Percentiles rank a stretch among this genome's conserved stretches.
Conservation (phyloP, 2,888 invertebrate genomes). For the Petrolisthes cinctipes region DNA sequence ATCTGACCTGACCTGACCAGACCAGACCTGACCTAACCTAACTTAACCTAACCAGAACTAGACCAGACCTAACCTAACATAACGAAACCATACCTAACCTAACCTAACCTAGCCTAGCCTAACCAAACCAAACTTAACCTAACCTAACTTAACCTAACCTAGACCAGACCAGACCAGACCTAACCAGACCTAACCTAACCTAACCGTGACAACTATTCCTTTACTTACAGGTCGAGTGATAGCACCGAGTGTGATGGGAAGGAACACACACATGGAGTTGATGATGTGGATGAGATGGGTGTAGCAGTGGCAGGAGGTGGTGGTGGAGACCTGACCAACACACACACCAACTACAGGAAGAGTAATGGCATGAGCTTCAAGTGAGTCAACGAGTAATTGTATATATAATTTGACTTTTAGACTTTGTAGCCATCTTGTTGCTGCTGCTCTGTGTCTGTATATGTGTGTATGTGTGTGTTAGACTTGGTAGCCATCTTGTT, state of each 20-base stretch:
- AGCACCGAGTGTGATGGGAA: background rate
- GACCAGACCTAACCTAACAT: no score
- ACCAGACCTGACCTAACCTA: no score
- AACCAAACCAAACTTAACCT: no score
- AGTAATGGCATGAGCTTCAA: slow-evolving; percentile 36
- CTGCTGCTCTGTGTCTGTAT: background rate
- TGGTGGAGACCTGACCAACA: background rate
- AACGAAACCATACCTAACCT: no score
- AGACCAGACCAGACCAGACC: no score
- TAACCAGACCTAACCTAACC: no score
- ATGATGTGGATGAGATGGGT: background rate
- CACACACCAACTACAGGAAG: background rate
- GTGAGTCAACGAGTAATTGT: slow-evolving; percentile 7
- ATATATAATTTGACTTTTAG: background rate
- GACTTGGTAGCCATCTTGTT: background rate
- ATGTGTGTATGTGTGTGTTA: background rate
- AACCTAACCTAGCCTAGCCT: no score
- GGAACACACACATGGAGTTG: no score
- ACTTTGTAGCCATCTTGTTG: background rate
- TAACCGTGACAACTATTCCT: no score
- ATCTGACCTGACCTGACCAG: no score
- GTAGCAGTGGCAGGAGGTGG: slow-evolving; percentile 12
- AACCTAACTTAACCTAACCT: no score
- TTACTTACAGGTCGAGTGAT: background rate
- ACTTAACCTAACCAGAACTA: no score